Percentiles rank a stretch among this genome's conserved stretches.
phyloP scores from a whole-genome alignment of 2,113 vertebrate species.

The Pontoporia blainvillei region DNA sequence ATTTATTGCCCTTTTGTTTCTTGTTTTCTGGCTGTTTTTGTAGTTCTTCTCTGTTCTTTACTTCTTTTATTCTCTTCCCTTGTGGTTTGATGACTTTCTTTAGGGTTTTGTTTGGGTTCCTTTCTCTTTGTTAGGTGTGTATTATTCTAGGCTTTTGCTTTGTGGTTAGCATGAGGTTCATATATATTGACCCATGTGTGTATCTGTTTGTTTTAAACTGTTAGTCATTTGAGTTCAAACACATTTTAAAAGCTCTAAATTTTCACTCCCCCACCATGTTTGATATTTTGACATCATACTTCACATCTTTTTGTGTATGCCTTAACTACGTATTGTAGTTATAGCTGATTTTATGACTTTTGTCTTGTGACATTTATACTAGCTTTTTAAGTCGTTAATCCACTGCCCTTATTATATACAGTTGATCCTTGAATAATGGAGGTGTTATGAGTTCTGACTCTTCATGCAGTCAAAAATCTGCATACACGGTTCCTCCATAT shows the following conservation, averaged over 20 bases:
- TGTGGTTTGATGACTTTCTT: background rate
- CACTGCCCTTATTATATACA: background rate
- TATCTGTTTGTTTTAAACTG: background rate
- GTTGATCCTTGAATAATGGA: background rate
- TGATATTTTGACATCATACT: background rate
- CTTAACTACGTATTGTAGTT: background rate
- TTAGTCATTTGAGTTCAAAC: background rate
- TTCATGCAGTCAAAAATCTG: background rate
- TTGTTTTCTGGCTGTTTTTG: background rate
- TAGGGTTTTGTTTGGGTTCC: background rate
- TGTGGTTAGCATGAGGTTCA: background rate
- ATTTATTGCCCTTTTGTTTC: background rate
- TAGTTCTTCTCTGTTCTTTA: background rate
- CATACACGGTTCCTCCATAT: background rate
- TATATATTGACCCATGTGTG: background rate
- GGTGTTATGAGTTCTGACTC: background rate
- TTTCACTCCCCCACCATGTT: background rate
- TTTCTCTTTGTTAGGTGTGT: background rate
- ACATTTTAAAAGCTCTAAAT: background rate
- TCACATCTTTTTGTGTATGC: background rate
- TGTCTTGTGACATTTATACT: background rate
- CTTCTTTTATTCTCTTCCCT: background rate
- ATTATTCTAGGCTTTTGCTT: background rate
- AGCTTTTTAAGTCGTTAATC: background rate
- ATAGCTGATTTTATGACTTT: background rate